phyloP scores from a whole-genome alignment of 2,888 invertebrate genomes.

The Platycheirus albimanus region DNA sequence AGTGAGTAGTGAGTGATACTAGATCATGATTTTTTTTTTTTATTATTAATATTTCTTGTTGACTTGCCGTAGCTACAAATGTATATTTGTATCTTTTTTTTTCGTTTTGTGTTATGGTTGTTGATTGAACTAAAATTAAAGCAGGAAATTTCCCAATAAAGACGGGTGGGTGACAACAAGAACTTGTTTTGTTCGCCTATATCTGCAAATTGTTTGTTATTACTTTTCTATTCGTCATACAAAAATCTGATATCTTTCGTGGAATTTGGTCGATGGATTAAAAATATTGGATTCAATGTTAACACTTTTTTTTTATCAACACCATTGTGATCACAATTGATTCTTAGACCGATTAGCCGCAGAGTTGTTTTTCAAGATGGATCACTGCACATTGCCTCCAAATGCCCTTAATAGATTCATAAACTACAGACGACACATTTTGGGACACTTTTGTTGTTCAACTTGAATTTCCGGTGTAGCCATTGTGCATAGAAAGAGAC shows the following conservation, averaged over 20 bases:
- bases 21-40: constrained; percentile 31
- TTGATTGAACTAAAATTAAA: constrained; percentile 27
- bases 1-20: constrained; percentile 10
- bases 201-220: not conserved
- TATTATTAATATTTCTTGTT: not conserved
- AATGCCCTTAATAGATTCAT: constrained; percentile 53
- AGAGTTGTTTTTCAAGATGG: constrained; percentile 7
- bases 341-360: too few relatives aligned
- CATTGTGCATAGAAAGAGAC: not conserved
- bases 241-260: not conserved
- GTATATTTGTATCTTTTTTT: constrained; percentile 8
- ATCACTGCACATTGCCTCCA: constrained; percentile 33
- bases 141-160: constrained; percentile 36
- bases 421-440: constrained; percentile 25
- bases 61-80: constrained; percentile 26
- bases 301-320: constrained; percentile 2
- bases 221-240: not conserved
- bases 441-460: constrained; percentile 10
- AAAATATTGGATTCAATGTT: constrained; percentile 46
- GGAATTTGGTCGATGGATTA: constrained; percentile 18
- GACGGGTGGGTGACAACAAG: constrained; percentile 47
- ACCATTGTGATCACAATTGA: constrained; percentile 8
- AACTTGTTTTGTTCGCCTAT: constrained; percentile 34
- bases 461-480: constrained; percentile 64
- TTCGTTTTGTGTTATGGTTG: constrained; percentile 28